Evolutionary conservation across 1,140 invertebrate genomes (phyloP), one percentile per base, ranked within the genome.

Genomic region (Cylas formicarius): DNA sequence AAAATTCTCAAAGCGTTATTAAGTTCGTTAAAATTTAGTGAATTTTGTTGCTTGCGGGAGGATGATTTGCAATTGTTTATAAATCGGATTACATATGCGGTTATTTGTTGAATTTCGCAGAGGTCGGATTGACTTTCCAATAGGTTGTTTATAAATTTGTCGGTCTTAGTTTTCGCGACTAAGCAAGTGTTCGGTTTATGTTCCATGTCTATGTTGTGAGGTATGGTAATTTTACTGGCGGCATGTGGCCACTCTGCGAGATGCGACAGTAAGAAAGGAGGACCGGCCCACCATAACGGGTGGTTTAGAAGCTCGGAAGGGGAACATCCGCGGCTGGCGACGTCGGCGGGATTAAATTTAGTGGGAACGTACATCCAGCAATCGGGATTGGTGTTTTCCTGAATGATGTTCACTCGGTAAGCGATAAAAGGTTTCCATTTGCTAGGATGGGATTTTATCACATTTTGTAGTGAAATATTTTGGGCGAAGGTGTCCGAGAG

Each of bases 301-400:
- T 39, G 17, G 20, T 34, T 17, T 18, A 28, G 11, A 5, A 46
- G 17, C 7, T 31, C 29, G 17, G 13, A 9, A 18, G 27, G 18
- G 19, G 18, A 5, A 3, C 52, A n/a, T 0, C 62, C 59, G 11
- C 64, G 43, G 2, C 61, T 63, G 22, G 62, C 26, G 6, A 55
- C 16, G 40, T 67, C 62, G 0, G 62, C 63, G 6, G 60, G 61
- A 50, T 66, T 67, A 3, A 60, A 44, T 3, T 52, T n/a, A 2
- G 58, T 45, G 11, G 28, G 21, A n/a, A 67, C 52, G 31, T 68
- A 56, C 2, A 43, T 35, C 62, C 63, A 67, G 5, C 55, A 7
- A 7, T 18, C n/a, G 7, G 14, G 17, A 21, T 45, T 24, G 2
- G 58, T 49, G 1, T 37, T 5, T 9, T 47, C 18, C 28, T 63